These are phyloP conservation scores for Crotalus adamanteus DNA, from an alignment of 2,797 vertebrate species.

Conservation along the genomic window DNA sequence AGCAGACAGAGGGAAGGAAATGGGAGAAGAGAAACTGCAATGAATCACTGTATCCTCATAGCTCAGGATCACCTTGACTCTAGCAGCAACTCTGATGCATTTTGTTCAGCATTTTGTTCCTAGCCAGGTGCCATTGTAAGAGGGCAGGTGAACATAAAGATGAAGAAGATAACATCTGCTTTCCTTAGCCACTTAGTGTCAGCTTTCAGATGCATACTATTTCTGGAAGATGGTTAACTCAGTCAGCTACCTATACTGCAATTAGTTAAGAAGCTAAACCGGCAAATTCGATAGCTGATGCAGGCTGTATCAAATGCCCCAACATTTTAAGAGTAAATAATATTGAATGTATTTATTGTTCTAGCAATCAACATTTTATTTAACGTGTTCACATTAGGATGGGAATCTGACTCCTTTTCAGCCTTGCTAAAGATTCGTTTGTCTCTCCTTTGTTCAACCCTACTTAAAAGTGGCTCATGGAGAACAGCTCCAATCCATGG, in stretches of 20 bases:
- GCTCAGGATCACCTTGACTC: neutral
- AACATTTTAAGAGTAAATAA: neutral
- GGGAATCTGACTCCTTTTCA: slow-evolving; percentile 36
- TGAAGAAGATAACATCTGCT: neutral
- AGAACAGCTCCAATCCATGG: slow-evolving; percentile 37
- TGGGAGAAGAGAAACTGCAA: neutral
- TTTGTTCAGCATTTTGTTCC: neutral
- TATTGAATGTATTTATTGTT: neutral
- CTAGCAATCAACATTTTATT: neutral
- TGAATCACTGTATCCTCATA: neutral
- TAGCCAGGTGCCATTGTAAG: neutral
- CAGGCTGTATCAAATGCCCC: neutral
- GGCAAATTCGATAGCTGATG: neutral
- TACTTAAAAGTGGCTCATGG: slow-evolving; percentile 44
- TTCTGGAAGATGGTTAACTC: neutral
- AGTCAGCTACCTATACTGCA: neutral
- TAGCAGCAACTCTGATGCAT: neutral
- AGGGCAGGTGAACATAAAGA: neutral
- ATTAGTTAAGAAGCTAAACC: neutral
- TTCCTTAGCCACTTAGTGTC: neutral
- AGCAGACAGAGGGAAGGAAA: neutral
- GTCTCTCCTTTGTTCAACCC: slow-evolving; percentile 46
- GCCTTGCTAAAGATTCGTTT: slow-evolving; percentile 3
- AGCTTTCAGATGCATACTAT: neutral
- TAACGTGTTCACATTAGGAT: neutral